phyloP scores from a whole-genome alignment of 2,113 vertebrate species.

The Neolamprologus tretocephalus region DNA sequence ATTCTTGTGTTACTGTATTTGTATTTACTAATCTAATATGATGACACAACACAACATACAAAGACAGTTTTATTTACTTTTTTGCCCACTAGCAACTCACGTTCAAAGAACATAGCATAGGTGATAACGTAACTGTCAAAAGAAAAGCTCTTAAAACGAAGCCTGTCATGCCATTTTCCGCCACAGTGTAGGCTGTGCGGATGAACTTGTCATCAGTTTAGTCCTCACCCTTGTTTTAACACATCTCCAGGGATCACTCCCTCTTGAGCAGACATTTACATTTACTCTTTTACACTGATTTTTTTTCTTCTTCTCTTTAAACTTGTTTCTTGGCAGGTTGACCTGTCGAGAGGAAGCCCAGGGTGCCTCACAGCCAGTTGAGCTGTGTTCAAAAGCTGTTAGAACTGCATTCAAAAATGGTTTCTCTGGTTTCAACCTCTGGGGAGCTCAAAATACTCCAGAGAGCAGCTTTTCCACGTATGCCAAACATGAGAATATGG shows the following conservation, averaged over 20 bases:
- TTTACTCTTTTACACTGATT: conserved; percentile 26
- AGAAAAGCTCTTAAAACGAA: conserved; percentile 36
- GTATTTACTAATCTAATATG: background rate
- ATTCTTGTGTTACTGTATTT: background rate
- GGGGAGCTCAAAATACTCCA: conserved; percentile 20
- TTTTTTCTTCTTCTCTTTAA: background rate
- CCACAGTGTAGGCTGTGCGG: background rate
- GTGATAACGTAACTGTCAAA: conserved; percentile 1
- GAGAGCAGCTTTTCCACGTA: background rate
- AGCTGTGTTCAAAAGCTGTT: conserved; percentile 45
- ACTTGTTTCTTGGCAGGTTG: conserved; percentile 56
- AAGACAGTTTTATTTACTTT: background rate
- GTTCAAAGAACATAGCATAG: background rate
- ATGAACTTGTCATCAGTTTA: conserved; percentile 64
- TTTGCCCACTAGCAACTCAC: background rate
- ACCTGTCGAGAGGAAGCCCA: conserved; percentile 44
- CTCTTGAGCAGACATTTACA: conserved; percentile 58
- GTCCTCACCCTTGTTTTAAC: conserved; percentile 63
- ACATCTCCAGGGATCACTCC: conserved; percentile 50
- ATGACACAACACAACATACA: background rate
- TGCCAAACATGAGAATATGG: background rate
- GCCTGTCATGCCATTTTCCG: background rate
- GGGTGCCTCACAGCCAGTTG: conserved; percentile 25
- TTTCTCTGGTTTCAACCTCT: conserved; percentile 40
- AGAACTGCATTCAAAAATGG: conserved; percentile 31